Conservation (phyloP, 2,113 vertebrate genomes). For the Macrotus californicus region DNA sequence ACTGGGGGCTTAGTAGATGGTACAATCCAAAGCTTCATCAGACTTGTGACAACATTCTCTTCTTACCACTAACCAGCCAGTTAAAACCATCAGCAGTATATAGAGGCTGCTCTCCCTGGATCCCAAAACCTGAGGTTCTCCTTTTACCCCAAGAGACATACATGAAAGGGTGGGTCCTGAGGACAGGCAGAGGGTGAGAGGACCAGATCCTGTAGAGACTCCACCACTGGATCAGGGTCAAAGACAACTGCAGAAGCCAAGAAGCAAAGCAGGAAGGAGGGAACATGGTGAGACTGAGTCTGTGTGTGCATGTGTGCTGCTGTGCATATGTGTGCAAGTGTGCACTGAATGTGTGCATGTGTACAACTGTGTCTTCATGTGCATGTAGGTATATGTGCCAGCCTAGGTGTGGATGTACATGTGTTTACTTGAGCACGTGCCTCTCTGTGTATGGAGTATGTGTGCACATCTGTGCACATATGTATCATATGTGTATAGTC, state of each 20-base stretch:
- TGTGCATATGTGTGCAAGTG: not conserved
- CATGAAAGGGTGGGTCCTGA: not conserved
- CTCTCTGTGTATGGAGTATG: not conserved
- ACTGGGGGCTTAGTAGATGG: not conserved
- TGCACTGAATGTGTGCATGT: not conserved
- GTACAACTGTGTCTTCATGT: not conserved
- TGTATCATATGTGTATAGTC: not conserved
- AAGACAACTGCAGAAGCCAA: not conserved
- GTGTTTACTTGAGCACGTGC: not conserved
- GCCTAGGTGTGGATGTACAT: no score
- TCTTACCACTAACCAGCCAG: not conserved
- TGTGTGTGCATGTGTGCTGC: not conserved
- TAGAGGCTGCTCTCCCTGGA: fast-evolving
- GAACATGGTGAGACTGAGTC: not conserved
- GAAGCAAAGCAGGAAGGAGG: not conserved
- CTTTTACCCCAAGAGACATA: not conserved
- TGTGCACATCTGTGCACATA: not conserved
- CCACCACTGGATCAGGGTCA: not conserved
- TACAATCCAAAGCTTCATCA: not conserved
- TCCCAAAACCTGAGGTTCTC: not conserved
- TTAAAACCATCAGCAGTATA: not conserved
- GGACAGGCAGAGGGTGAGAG: not conserved
- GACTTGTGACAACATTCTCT: not conserved
- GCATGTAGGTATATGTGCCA: not conserved
- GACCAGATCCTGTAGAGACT: not conserved